phyloP scores from a whole-genome alignment of 2,888 invertebrate genomes.

The Margaritifera margaritifera region DNA sequence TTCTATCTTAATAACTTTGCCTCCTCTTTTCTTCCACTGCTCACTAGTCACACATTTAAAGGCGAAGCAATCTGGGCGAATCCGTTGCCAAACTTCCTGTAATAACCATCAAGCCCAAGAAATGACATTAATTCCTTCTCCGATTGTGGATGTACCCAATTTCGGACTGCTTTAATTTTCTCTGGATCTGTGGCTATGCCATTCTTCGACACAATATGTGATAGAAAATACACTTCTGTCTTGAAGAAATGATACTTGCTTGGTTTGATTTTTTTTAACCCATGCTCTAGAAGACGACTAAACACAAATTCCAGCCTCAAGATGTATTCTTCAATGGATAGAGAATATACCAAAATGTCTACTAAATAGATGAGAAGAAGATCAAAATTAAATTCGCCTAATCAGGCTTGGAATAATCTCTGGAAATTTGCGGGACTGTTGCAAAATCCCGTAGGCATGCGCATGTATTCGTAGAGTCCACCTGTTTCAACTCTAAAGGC shows the following conservation, averaged over 20 bases:
- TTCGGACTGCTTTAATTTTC: slow-evolving; percentile 3
- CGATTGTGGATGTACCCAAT: slow-evolving; percentile 12
- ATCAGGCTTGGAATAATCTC: slow-evolving; percentile 9
- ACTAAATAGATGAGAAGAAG: neutral
- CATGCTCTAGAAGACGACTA: neutral
- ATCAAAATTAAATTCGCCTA: too few species aligned
- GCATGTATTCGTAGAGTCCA: slow-evolving; percentile 19
- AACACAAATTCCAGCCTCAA: neutral
- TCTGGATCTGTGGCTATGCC: slow-evolving; percentile 2
- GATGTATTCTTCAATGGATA: too few species aligned
- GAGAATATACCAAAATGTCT: too few species aligned
- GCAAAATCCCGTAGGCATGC: slow-evolving; percentile 32
- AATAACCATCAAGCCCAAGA: neutral
- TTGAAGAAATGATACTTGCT: neutral
- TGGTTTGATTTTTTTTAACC: too few species aligned
- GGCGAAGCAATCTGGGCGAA: neutral
- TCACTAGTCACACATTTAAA: neutral
- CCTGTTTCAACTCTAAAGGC: slow-evolving; percentile 30
- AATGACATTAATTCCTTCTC: too few species aligned
- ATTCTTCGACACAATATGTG: neutral
- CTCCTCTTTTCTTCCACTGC: too few species aligned
- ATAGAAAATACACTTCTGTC: neutral
- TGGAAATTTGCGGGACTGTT: slow-evolving; percentile 34
- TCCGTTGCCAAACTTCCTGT: too few species aligned
- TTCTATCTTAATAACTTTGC: too few species aligned